phyloP scores from a whole-genome alignment of 2,888 invertebrate genomes.

The Lampropteryx suffumata region DNA sequence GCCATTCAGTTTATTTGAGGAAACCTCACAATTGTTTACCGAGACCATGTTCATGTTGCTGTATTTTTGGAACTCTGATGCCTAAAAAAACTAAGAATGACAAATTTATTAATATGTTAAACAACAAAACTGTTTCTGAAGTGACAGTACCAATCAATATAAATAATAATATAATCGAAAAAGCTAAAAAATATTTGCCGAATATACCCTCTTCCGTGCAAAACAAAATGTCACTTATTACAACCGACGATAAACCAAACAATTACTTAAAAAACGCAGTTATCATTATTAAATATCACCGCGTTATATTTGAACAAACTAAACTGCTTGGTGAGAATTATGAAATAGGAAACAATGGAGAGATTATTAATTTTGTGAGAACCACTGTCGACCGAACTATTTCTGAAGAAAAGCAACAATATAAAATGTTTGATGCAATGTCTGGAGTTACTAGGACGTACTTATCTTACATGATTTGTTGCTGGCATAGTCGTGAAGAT shows the following conservation, averaged over 20 bases:
- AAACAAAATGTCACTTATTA: background rate
- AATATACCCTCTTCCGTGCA: background rate
- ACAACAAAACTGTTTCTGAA: background rate
- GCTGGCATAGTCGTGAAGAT: constrained; percentile 44
- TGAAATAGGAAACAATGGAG: constrained; percentile 33
- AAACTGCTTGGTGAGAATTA: constrained; percentile 28
- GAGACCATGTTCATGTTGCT: constrained; percentile 41
- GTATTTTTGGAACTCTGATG: constrained; percentile 15
- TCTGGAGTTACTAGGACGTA: constrained; percentile 3
- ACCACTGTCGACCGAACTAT: constrained; percentile 6
- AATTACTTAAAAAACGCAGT: constrained; percentile 14
- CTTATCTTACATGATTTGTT: constrained; percentile 31
- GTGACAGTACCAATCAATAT: background rate
- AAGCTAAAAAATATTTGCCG: constrained; percentile 16
- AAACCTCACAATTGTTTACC: constrained; percentile 36
- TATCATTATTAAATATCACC: constrained; percentile 14
- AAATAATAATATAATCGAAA: constrained; percentile 11
- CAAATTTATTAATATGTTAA: background rate
- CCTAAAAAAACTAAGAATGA: background rate
- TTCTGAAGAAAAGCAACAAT: constrained; percentile 11
- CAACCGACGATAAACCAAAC: background rate
- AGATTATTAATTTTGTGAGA: constrained; percentile 11
- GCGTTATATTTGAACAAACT: constrained; percentile 1
- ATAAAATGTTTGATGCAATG: background rate
- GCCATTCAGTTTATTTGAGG: constrained; percentile 21